Conservation (phyloP, 2,113 vertebrate genomes). For the Oostethus manadensis region DNA sequence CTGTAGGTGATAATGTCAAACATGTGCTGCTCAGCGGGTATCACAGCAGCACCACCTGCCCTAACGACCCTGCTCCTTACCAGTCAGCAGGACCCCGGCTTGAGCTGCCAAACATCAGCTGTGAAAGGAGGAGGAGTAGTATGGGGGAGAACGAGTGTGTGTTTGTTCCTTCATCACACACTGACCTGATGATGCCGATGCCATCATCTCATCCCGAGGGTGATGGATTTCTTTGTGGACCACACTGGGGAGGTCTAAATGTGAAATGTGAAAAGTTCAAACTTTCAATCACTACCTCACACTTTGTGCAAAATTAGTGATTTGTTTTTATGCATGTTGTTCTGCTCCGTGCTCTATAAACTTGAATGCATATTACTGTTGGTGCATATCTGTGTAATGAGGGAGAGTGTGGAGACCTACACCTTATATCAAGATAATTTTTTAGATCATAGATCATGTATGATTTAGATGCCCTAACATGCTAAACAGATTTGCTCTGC, state of each 20-base stretch:
- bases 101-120: conserved; percentile 38
- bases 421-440: too few relatives aligned
- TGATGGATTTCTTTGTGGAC: conserved; percentile 6
- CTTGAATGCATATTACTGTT: too few relatives aligned
- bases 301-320: too few relatives aligned
- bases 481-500: too few relatives aligned
- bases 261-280: conserved; percentile 24
- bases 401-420: too few relatives aligned
- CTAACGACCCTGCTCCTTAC: conserved; percentile 67
- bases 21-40: conserved; percentile 67
- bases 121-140: conserved; percentile 24
- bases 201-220: conserved; percentile 8
- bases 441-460: too few relatives aligned
- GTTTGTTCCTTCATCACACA: conserved; percentile 2
- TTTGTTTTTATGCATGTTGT: too few relatives aligned
- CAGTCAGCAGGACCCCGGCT: conserved; percentile 70
- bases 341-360: too few relatives aligned
- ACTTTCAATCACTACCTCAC: background rate
- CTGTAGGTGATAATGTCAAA: conserved; percentile 56
- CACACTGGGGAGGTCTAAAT: conserved; percentile 22
- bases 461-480: too few relatives aligned
- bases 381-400: too few relatives aligned
- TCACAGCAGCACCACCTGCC: conserved; percentile 58
- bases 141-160: conserved; percentile 5
- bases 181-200: conserved; percentile 8